Evolutionary conservation across 2,113 vertebrate genomes (phyloP).

Genomic region (Myrmophylax atrothorax): DNA sequence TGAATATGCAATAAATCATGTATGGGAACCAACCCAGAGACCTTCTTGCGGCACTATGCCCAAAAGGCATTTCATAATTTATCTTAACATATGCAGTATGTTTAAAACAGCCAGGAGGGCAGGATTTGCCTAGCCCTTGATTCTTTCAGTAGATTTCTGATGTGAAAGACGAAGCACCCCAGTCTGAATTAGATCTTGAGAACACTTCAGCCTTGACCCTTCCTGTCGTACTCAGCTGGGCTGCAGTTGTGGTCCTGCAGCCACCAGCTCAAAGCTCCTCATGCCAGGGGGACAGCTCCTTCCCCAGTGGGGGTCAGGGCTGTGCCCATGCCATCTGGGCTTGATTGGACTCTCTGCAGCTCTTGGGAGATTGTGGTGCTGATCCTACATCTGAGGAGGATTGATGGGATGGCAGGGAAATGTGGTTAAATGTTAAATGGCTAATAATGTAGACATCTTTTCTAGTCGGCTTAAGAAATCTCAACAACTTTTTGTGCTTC

Average conservation of each 20-base stretch:
- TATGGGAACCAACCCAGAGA: slow-evolving; percentile 25
- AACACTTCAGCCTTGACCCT: not conserved
- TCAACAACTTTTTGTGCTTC: not conserved
- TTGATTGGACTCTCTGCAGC: not conserved
- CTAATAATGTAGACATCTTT: not conserved
- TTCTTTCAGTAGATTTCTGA: not conserved
- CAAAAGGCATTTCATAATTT: not conserved
- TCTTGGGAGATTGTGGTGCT: not conserved
- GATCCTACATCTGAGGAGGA: not conserved
- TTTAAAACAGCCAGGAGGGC: not conserved
- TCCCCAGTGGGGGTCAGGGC: not conserved
- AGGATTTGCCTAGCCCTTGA: not conserved
- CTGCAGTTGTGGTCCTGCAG: not conserved
- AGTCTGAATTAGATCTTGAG: not conserved
- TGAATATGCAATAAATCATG: slow-evolving; percentile 31
- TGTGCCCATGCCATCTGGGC: not conserved
- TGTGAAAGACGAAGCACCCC: not conserved
- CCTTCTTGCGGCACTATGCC: slow-evolving; percentile 12
- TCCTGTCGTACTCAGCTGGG: accelerated
- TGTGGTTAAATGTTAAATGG: not conserved
- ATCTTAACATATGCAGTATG: not conserved
- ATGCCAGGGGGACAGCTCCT: not conserved
- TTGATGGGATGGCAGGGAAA: not conserved
- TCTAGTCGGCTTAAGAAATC: not conserved
- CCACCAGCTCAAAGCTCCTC: not conserved